phyloP scores from a whole-genome alignment of 2,888 invertebrate genomes.

The Rugalucina vietnamica region DNA sequence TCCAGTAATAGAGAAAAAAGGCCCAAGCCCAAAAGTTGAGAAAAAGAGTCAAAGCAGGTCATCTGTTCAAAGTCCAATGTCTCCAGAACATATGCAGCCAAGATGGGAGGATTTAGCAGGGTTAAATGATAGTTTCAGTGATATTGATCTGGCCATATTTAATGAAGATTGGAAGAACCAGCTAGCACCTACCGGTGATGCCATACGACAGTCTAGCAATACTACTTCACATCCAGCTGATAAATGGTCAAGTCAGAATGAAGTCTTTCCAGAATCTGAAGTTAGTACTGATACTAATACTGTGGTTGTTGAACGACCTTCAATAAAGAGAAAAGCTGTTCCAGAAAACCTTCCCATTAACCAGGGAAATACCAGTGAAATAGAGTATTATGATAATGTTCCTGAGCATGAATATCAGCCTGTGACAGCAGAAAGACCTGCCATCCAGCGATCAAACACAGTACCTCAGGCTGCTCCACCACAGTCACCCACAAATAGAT shows the following conservation, averaged over 20 bases:
- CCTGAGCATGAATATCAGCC: constrained; percentile 54
- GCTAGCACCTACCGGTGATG: constrained; percentile 70
- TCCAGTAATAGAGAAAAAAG: constrained; percentile 32
- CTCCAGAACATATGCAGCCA: constrained; percentile 69
- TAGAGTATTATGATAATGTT: constrained; percentile 58
- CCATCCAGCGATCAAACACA: background rate
- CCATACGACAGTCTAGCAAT: constrained; percentile 54
- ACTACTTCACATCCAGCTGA: constrained; percentile 45
- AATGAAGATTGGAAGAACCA: constrained; percentile 69
- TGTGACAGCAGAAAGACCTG: constrained; percentile 43
- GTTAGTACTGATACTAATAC: constrained; percentile 60
- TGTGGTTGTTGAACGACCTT: constrained; percentile 56
- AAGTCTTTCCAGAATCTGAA: constrained; percentile 49
- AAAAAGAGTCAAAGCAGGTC: constrained; percentile 38
- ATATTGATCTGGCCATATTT: constrained; percentile 66
- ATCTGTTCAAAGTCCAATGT: constrained; percentile 65
- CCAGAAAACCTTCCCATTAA: background rate
- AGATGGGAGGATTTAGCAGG: constrained; percentile 72
- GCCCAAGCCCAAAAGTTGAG: constrained; percentile 41
- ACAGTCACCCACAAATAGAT: background rate
- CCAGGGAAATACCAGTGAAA: constrained; percentile 18
- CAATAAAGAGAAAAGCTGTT: constrained; percentile 49
- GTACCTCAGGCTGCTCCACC: background rate
- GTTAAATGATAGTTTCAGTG: constrained; percentile 70
- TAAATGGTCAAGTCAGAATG: constrained; percentile 42